These are phyloP conservation scores for Pelagia noctiluca DNA, from an alignment of 30 jellyfish, hydroid and myxozoan species.

Conservation along the genomic window DNA sequence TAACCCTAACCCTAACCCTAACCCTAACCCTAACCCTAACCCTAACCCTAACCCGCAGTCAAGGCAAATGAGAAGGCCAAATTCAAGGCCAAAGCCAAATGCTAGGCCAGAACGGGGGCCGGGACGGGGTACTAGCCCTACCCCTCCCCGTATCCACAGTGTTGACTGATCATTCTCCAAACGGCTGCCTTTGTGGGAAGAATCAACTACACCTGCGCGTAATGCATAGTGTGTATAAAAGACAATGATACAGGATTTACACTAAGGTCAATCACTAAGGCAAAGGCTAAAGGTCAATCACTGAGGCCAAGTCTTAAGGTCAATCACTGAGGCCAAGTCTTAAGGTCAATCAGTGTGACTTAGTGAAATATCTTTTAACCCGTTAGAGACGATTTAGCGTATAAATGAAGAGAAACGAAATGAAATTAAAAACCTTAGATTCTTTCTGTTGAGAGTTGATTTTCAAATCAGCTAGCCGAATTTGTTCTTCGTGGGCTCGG, in stretches of 20 bases:
- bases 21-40: too few species aligned
- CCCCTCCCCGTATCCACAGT: too few species aligned
- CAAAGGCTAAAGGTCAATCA: neutral
- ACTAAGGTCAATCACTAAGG: neutral
- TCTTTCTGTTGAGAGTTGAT: constrained; percentile 32
- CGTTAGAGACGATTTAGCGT: neutral
- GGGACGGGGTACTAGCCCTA: too few species aligned
- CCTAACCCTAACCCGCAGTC: too few species aligned
- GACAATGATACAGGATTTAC: neutral
- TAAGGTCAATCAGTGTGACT: neutral
- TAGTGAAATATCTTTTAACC: neutral
- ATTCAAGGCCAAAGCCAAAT: too few species aligned
- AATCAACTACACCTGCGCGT: too few species aligned
- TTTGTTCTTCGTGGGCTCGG: constrained; percentile 50
- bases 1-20: too few species aligned
- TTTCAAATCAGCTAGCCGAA: constrained; percentile 39
- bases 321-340: neutral
- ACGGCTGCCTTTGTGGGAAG: too few species aligned
- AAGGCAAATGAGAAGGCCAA: too few species aligned
- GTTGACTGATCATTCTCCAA: too few species aligned
- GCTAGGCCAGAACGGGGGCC: too few species aligned
- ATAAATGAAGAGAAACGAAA: neutral
- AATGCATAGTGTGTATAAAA: too few species aligned
- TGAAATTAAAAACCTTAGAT: constrained; percentile 23
- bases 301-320: neutral